Percentiles rank a stretch among this genome's conserved stretches.
Evolutionary conservation across 1,140 invertebrate species (phyloP).

Genomic region (Zaprionus gabonicus): DNA sequence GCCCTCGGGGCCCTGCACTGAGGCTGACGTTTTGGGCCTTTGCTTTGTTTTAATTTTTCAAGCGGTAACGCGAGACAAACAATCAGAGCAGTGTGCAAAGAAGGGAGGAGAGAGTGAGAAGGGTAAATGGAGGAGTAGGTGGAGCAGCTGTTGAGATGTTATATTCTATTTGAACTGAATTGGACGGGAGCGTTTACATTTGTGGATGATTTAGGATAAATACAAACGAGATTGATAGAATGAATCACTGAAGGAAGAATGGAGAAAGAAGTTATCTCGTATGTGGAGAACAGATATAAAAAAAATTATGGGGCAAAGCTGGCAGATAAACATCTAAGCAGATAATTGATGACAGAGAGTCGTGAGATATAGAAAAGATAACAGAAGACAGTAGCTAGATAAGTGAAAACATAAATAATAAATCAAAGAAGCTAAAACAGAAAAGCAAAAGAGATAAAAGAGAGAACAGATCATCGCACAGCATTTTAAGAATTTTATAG

Average conservation of each 20-base stretch:
- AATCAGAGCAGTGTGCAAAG: constrained; percentile 13
- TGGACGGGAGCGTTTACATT: background rate
- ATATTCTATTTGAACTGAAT: background rate
- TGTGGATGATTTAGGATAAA: background rate
- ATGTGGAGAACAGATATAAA: too few species aligned
- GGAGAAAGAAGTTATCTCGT: too few species aligned
- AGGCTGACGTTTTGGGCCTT: constrained; percentile 51
- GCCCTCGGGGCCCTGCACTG: constrained; percentile 25
- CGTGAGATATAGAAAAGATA: too few species aligned
- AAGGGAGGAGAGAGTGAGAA: background rate
- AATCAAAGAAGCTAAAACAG: background rate
- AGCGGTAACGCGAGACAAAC: constrained; percentile 33
- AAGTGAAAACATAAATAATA: too few species aligned
- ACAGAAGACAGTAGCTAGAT: too few species aligned
- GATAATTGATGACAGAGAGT: background rate
- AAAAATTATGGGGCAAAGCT: too few species aligned
- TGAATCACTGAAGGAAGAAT: too few species aligned
- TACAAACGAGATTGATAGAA: background rate
- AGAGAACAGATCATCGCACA: too few species aligned
- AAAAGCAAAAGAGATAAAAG: too few species aligned
- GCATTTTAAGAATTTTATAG: background rate
- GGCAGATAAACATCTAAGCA: too few species aligned
- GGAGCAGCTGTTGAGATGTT: background rate
- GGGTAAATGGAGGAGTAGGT: background rate
- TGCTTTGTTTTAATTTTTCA: constrained; percentile 54